These are phyloP conservation scores for Campaea margaritaria DNA, from an alignment of 2,888 invertebrate genomes.

Conservation along the genomic window DNA sequence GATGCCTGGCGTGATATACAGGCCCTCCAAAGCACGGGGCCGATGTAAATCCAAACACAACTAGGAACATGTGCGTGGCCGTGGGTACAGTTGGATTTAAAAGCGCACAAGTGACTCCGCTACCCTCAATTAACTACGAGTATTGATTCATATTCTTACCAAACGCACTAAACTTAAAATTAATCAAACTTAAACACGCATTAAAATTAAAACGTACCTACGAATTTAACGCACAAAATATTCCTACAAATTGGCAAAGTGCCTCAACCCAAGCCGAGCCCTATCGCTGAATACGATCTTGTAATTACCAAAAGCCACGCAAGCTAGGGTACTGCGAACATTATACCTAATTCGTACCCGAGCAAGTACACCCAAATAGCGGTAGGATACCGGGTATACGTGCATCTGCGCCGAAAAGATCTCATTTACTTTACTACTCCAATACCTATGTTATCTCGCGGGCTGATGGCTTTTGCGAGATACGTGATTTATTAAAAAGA, in stretches of 20 bases:
- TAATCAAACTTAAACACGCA: too few species aligned
- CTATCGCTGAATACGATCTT: conserved; percentile 20
- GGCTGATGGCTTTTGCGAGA: conserved; percentile 51
- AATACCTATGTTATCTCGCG: conserved; percentile 52
- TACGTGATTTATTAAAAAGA: conserved; percentile 54
- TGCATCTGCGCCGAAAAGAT: conserved; percentile 64
- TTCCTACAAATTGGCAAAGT: conserved; percentile 9
- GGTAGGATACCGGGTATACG: conserved; percentile 45
- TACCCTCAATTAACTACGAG: too few species aligned
- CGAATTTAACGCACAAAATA: background rate
- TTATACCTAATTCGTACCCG: conserved; percentile 23
- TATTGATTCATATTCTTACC: too few species aligned
- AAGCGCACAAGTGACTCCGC: too few species aligned
- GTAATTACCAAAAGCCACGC: conserved; percentile 24
- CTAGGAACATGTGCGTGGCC: too few species aligned
- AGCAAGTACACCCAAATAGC: conserved; percentile 26
- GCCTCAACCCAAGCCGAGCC: conserved; percentile 10
- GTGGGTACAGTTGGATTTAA: too few species aligned
- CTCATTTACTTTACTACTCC: conserved; percentile 64
- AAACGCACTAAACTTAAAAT: too few species aligned
- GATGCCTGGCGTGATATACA: too few species aligned
- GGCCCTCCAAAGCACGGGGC: too few species aligned
- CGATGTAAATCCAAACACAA: too few species aligned
- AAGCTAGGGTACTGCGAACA: conserved; percentile 29
- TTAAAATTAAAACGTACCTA: too few species aligned